Base-by-base conservation (phyloP, 2,888 invertebrate genomes). In the Aricia artaxerxes region DNA sequence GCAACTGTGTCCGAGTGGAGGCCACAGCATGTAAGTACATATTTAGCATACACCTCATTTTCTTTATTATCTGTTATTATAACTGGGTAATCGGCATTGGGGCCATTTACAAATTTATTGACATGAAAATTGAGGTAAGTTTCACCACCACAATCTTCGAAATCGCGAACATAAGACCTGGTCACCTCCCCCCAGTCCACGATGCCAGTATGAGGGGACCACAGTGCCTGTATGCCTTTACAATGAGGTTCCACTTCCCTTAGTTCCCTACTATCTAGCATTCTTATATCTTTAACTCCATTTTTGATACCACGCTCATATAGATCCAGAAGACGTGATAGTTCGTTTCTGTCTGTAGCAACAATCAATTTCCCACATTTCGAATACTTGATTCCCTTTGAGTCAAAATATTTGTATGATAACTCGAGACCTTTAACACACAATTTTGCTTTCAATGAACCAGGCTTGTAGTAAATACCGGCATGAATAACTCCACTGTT, bases 401-500 rank as follows among this genome's bases (percentile, higher is more conserved):
- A 95, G 85, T 98, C 97, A 83, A 97, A 97, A 91, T 99, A 99
- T 82, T 97, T 95, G 89, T 99, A 99, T 0, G 96, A 91, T 80
- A 98, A 88, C 81, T 96, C 92, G 79, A 98, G 88, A 0, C 99
- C 99, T 92, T 98, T 97, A 82, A 97, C 99, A 95, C 96, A 99
- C 82, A 99, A 94, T 90, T 97, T 98, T 0, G 99, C 99, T 94
- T 99, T 99, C 44, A 99, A 93, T 0, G 98, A 96, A 5, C 99
- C 98, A 11, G 98, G 98, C 85, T 96, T 97, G 87, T 98, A 98
- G 90, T 97, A 97, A 86, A 98, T 98, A 13, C 99, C 99, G n/a
- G 99, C 99, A 94, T 99, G 99, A 80, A 99, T 97, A 0, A 99
- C 99, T 16, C 99, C 99, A 89, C 99, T 99, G 90, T 99, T 99